Evolutionary conservation across 1,140 invertebrate species (phyloP).

Genomic region (Pseudomyrmex pallidus): DNA sequence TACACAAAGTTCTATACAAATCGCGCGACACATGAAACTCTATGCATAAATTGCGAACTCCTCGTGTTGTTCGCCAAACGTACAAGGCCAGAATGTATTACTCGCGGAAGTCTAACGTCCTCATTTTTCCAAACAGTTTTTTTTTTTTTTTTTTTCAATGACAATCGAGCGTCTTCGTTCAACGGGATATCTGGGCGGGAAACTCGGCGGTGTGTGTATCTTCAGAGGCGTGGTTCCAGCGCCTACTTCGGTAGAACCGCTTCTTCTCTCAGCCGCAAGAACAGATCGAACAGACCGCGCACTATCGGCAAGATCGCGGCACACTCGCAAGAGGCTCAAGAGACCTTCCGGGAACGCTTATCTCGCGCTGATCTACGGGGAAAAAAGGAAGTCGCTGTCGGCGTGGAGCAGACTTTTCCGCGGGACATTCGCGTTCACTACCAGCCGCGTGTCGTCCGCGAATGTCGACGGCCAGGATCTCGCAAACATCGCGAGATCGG

Average conservation of each 20-base stretch:
- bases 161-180: slow-evolving; percentile 18
- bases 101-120: slow-evolving; percentile 38
- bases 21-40: background rate
- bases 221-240: background rate
- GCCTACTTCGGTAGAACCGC: slow-evolving; percentile 1
- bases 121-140: slow-evolving; percentile 57
- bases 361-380: background rate
- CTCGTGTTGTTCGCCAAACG: background rate
- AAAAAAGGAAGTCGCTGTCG: no score
- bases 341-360: slow-evolving; percentile 14
- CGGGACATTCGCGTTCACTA: slow-evolving; percentile 49
- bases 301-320: slow-evolving; percentile 29
- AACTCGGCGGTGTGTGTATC: slow-evolving; percentile 19
- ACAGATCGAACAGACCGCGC: background rate
- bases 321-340: background rate
- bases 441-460: slow-evolving; percentile 68
- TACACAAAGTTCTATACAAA: background rate
- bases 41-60: slow-evolving; percentile 30
- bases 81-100: background rate
- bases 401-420: slow-evolving; percentile 26
- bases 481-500: slow-evolving; percentile 67
- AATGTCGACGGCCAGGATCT: slow-evolving; percentile 64
- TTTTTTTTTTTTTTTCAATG: background rate
- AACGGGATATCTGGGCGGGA: slow-evolving; percentile 1
- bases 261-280: slow-evolving; percentile 21